Conservation (phyloP, 2,797 vertebrate genomes). For the Acomys russatus region DNA sequence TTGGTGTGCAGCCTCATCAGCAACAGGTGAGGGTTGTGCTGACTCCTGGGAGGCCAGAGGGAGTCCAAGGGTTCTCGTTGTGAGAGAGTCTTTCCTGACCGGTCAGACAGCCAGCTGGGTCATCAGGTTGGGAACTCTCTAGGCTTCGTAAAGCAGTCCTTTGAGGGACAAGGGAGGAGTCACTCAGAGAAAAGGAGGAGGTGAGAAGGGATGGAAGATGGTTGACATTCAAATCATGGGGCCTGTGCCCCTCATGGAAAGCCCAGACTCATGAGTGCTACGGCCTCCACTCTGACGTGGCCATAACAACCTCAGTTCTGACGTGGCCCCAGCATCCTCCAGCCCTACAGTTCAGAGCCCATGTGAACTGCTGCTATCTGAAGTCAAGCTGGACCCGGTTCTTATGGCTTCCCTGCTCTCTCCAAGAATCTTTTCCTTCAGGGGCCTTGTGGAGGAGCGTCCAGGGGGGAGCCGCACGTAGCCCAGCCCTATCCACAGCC, state of each 20-base stretch:
- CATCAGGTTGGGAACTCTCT: not conserved
- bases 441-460: not conserved
- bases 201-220: not conserved
- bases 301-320: no score
- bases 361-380: not conserved
- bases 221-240: accelerated
- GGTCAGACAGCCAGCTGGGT: not conserved
- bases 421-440: not conserved
- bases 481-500: not conserved
- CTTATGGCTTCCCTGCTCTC: not conserved
- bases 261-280: not conserved
- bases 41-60: not conserved
- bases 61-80: not conserved
- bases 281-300: accelerated
- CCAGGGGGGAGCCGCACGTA: not conserved
- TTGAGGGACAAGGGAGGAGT: not conserved
- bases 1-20: not conserved
- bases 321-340: not conserved
- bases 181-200: not conserved
- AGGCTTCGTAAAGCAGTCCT: not conserved
- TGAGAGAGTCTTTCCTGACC: not conserved
- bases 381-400: not conserved
- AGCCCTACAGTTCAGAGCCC: no score
- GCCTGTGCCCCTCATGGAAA: not conserved
- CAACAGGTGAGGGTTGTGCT: not conserved